These are phyloP conservation scores for Papilio gigon DNA, from an alignment of 2,888 invertebrate genomes.

Conservation along the genomic window DNA sequence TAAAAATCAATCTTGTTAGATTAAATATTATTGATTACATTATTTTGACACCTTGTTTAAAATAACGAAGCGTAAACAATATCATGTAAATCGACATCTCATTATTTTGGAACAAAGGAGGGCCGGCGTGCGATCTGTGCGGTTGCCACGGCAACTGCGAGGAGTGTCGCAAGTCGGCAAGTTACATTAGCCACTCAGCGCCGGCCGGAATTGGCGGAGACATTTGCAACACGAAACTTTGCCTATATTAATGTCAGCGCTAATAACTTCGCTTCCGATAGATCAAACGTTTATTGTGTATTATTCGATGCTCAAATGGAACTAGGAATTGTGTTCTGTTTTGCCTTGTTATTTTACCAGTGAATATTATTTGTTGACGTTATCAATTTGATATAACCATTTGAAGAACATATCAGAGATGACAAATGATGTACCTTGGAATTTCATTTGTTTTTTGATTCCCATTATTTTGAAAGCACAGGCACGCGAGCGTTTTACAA, in stretches of 20 bases:
- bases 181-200: slow-evolving; percentile 28
- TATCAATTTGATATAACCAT: not conserved
- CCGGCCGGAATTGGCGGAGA: slow-evolving; percentile 31
- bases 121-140: not conserved
- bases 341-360: not conserved
- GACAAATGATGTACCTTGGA: too few species aligned
- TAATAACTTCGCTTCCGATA: slow-evolving; percentile 21
- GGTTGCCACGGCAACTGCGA: slow-evolving; percentile 17
- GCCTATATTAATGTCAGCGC: slow-evolving; percentile 33
- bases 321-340: slow-evolving; percentile 2
- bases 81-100: slow-evolving; percentile 1
- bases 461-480: too few species aligned
- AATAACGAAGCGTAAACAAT: not conserved
- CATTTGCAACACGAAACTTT: slow-evolving; percentile 31
- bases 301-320: not conserved
- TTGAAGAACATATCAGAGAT: too few species aligned
- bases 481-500: slow-evolving; percentile 3
- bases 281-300: slow-evolving; percentile 16
- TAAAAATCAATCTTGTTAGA: not conserved
- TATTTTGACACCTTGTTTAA: not conserved
- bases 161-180: slow-evolving; percentile 8
- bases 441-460: too few species aligned
- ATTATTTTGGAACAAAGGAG: not conserved
- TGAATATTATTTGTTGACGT: not conserved
- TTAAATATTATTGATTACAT: not conserved